A percentile compares a stretch with the other conserved stretches of the same genome.
Conservation (phyloP, 2,113 vertebrate species). For the Phocoena phocoena region DNA sequence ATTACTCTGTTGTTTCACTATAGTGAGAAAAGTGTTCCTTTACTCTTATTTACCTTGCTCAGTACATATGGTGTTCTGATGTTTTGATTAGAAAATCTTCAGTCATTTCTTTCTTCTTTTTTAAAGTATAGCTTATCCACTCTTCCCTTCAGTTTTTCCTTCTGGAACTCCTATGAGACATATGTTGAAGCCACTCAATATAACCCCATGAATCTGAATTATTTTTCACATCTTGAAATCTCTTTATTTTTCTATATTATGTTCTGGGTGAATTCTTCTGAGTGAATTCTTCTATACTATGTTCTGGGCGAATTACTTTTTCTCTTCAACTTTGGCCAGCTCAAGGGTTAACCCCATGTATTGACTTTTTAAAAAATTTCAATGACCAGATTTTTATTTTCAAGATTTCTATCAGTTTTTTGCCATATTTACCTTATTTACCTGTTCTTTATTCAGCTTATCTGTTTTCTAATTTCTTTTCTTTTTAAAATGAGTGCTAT, state of each 20-base stretch:
- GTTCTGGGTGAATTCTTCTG: not conserved
- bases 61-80: not conserved
- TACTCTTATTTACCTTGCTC: not conserved
- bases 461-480: not conserved
- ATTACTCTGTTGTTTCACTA: not conserved
- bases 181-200: not conserved
- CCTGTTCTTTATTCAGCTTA: not conserved
- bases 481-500: not conserved
- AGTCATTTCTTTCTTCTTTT: not conserved
- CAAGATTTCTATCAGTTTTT: not conserved
- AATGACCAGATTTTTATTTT: not conserved
- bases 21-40: not conserved
- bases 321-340: not conserved
- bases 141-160: not conserved
- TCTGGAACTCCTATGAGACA: not conserved
- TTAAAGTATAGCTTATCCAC: not conserved
- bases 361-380: not conserved
- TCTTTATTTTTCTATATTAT: constrained; percentile 6
- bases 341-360: not conserved
- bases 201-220: not conserved
- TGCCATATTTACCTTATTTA: constrained; percentile 22
- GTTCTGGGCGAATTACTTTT: not conserved
- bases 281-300: not conserved
- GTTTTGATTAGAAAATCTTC: not conserved
- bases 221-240: not conserved